Evolutionary conservation across 2,888 invertebrate species (phyloP).

Genomic region (Drosophila quinaria): DNA sequence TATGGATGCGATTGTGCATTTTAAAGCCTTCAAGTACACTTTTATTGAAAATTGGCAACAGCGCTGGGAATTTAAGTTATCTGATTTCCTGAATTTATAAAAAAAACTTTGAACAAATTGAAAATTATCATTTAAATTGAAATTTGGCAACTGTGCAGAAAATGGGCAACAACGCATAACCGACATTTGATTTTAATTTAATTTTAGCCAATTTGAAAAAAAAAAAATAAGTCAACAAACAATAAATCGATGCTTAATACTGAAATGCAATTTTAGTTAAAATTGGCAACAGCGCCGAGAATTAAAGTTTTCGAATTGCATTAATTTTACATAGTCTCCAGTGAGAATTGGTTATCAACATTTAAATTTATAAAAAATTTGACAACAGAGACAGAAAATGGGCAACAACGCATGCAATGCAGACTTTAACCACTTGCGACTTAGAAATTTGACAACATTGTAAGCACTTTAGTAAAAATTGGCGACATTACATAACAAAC

Average conservation of each 20-base stretch:
- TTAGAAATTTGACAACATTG: background rate
- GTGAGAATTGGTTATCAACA: background rate
- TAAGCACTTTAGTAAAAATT: background rate
- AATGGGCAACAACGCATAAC: background rate
- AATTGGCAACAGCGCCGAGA: background rate
- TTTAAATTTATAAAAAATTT: background rate
- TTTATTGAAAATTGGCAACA: conserved; percentile 4
- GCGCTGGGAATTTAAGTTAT: too few relatives aligned
- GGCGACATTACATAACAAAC: background rate
- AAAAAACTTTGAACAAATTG: too few relatives aligned
- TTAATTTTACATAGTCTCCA: background rate
- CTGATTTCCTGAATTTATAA: too few relatives aligned
- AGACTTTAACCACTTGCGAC: too few relatives aligned
- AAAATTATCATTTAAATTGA: too few relatives aligned
- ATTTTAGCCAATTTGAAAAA: background rate
- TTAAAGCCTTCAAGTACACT: background rate
- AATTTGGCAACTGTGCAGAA: conserved; percentile 10
- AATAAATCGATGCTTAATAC: conserved; percentile 13
- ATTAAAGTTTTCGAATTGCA: too few relatives aligned
- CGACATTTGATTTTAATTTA: background rate
- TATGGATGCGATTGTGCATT: background rate
- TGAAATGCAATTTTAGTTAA: background rate
- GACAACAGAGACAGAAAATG: background rate
- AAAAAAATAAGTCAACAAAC: background rate
- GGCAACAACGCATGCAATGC: background rate